These are phyloP conservation scores for Harpalus rufipes DNA, from an alignment of 2,888 invertebrate genomes.

Conservation along the genomic window DNA sequence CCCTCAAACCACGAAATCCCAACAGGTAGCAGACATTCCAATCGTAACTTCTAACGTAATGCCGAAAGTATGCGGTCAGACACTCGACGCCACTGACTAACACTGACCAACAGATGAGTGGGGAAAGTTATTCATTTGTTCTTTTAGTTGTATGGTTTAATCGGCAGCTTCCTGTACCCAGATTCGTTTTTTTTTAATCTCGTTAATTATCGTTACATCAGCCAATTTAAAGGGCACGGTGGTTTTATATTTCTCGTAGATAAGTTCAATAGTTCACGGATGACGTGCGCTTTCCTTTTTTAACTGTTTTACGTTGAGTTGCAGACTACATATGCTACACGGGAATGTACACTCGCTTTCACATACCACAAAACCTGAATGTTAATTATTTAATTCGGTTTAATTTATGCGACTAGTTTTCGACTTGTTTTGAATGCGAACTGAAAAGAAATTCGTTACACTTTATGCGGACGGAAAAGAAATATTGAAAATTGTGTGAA, in stretches of 20 bases:
- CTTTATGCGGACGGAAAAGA: not conserved
- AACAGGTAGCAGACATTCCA: constrained; percentile 58
- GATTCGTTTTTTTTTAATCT: constrained; percentile 57
- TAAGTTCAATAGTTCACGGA: constrained; percentile 35
- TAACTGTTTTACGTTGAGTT: constrained; percentile 7
- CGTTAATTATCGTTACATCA: constrained; percentile 54
- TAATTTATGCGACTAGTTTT: constrained; percentile 29
- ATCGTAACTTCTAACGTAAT: constrained; percentile 43
- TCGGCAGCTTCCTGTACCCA: constrained; percentile 52
- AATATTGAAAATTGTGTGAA: too few species aligned
- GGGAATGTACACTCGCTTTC: constrained; percentile 49
- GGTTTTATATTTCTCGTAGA: constrained; percentile 48
- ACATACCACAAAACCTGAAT: constrained; percentile 56
- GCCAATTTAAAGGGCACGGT: constrained; percentile 56
- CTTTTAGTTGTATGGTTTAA: constrained; percentile 40
- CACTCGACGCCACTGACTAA: constrained; percentile 34
- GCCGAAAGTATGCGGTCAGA: constrained; percentile 55
- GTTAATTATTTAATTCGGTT: constrained; percentile 30
- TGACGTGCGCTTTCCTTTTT: constrained; percentile 30
- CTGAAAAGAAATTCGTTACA: not conserved
- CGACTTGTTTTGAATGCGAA: not conserved
- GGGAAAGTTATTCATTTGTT: constrained; percentile 52
- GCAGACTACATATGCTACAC: not conserved
- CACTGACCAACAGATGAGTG: constrained; percentile 26
- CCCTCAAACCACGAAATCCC: not conserved